Evolutionary conservation across 2,113 vertebrate genomes (phyloP), one percentile per base, ranked within the genome.

Genomic region (Chlorodrepanis virens): DNA sequence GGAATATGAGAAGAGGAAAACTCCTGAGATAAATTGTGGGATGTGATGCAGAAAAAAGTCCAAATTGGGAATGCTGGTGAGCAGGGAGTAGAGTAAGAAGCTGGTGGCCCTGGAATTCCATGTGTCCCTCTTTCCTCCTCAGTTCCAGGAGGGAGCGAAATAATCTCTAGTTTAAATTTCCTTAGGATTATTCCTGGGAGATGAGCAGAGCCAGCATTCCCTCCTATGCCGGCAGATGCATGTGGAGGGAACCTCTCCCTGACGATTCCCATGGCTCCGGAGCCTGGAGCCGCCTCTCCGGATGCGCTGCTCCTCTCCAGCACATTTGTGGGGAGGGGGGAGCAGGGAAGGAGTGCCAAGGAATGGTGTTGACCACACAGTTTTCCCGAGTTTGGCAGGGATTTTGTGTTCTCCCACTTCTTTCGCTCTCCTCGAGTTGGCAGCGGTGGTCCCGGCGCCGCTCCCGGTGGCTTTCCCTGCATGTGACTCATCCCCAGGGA

Each of bases 401-500:
- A 74, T 69, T 56, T 88, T 28, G 23, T 49, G 23, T 83, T 93
- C 95, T 96, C 96, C 95, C 95, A 94, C 94, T 95, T 85, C 40
- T 80, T 97, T 94, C 82, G 0, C 87, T 94, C 92, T n/a, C 52
- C 86, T 65, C 47, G 0, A 49, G 39, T 88, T 96, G 96, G 92
- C 94, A 96, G 88, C 70, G 45, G 94, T 94, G 95, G 96, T 86
- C 96, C 85, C 5, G 44, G 84, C 64, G 12, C 45, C 14, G 88
- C 87, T 95, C 84, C 87, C 1, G 56, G 61, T 95, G 96, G 80
- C 95, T 97, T 94, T 96, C 94, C 94, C 88, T 90, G 49, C 10
- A 8, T n/a, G 39, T 97, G 96, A 97, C 80, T 97, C 96, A 97
- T 94, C 86, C 64, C 42, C 11, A 89, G 95, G 96, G 96, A 96